Evolutionary conservation across 2,113 vertebrate genomes (phyloP), one percentile per base, ranked within the genome.

Genomic region (Pogona vitticeps): DNA sequence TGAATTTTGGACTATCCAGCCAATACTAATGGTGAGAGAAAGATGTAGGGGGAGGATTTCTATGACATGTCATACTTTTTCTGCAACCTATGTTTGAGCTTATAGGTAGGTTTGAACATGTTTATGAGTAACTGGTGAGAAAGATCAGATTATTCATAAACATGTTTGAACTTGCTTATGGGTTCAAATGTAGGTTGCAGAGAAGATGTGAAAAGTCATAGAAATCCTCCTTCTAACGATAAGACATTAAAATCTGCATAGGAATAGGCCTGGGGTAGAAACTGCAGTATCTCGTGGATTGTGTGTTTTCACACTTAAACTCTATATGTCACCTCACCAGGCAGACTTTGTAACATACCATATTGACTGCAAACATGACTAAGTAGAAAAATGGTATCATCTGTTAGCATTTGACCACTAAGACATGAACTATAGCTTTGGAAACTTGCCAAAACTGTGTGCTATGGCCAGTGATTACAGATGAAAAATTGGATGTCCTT

Each of bases 341-440:
- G n/a, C n/a, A n/a, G n/a, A n/a, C n/a, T n/a, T n/a, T n/a, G n/a
- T n/a, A n/a, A n/a, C n/a, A n/a, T n/a, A 58, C 8, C 56, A 61
- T 61, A 61, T 61, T 61, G 3, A 61, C 8, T 17, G 20, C 59
- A 61, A 20, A n/a, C 65, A 91, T 59, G 52, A 78, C 20, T n/a
- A 33, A n/a, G 31, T 70, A 31, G 67, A 3, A 52, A 67, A 83
- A 58, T 1, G 33, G 15, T 88, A 78, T 85, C 80, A 71, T 33
- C 67, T 91, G 3, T 88, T 92, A 94, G 83, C 15, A 86, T 71
- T 85, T 58, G 38, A 77, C 83, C 85, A 85, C 59, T 87, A 82
- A 86, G 33, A 67, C 76, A 89, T 90, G 84, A 18, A 70, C 3
- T 14, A 71, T 14, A 71, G 70, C 15, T 36, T 71, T 17, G n/a